These are phyloP conservation scores for Marmota flaviventris DNA, from an alignment of 2,113 vertebrate species.

Conservation along the genomic window DNA sequence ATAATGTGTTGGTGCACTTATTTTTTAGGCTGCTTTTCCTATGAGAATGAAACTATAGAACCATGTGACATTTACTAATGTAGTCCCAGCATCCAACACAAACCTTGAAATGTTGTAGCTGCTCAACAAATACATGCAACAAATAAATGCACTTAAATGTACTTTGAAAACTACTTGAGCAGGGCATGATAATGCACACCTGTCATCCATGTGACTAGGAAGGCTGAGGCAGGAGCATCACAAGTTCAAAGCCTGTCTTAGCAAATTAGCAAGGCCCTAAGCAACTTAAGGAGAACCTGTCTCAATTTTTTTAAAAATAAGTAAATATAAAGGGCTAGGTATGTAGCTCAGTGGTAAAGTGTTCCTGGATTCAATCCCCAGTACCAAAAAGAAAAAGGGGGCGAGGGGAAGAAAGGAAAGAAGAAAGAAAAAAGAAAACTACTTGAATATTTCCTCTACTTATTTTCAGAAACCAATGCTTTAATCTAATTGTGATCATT, in stretches of 20 bases:
- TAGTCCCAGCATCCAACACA: neutral
- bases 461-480: slow-evolving; percentile 51
- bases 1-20: neutral
- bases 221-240: too few species aligned
- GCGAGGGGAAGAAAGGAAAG: too few species aligned
- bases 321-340: too few species aligned
- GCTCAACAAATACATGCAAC: neutral
- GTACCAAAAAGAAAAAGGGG: too few species aligned
- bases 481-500: neutral
- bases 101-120: neutral
- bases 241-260: too few species aligned
- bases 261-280: too few species aligned
- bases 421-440: neutral
- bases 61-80: neutral
- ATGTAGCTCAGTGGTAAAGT: too few species aligned
- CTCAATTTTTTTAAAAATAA: too few species aligned
- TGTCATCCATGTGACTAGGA: too few species aligned
- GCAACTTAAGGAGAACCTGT: too few species aligned
- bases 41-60: neutral
- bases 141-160: neutral
- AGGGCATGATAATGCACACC: too few species aligned
- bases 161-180: slow-evolving; percentile 27
- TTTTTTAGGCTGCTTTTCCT: neutral
- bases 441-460: slow-evolving; percentile 2
- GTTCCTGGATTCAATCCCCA: too few species aligned